phyloP scores from a whole-genome alignment of 2,113 vertebrate genomes.

The Ammodytes dubius region DNA sequence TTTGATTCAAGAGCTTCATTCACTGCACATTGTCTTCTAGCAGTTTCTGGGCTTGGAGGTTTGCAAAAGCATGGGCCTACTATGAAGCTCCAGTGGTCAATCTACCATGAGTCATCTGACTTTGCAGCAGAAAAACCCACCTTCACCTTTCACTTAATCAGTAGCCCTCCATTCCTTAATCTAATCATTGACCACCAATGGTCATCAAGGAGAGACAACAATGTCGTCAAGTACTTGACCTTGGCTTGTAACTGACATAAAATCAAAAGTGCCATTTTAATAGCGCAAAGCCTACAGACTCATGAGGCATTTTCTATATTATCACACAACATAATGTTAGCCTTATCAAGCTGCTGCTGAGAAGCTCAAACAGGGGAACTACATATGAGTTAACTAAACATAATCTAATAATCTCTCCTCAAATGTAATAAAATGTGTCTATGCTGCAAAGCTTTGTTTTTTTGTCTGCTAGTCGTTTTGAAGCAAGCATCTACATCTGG shows the following conservation, averaged over 20 bases:
- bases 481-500: too few species aligned
- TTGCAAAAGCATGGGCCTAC: neutral
- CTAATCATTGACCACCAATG: slow-evolving; percentile 25
- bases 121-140: slow-evolving; percentile 36
- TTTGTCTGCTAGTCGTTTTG: neutral
- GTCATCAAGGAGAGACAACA: slow-evolving; percentile 5
- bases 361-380: too few species aligned
- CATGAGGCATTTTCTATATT: neutral
- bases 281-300: neutral
- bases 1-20: slow-evolving; percentile 14
- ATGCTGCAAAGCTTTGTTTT: neutral
- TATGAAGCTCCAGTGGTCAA: slow-evolving; percentile 11
- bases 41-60: neutral
- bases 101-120: neutral
- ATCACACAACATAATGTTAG: neutral
- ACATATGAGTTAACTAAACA: too few species aligned
- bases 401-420: too few species aligned
- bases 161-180: slow-evolving; percentile 20
- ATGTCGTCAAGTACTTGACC: slow-evolving; percentile 23
- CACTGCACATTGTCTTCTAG: slow-evolving; percentile 6
- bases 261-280: slow-evolving; percentile 12
- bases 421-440: too few species aligned
- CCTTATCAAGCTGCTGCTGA: neutral
- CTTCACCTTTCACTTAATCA: slow-evolving; percentile 23
- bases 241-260: neutral